Conservation (phyloP, 37 sponge, comb jelly and placozoan genomes). For the Petrosia ficiformis region DNA sequence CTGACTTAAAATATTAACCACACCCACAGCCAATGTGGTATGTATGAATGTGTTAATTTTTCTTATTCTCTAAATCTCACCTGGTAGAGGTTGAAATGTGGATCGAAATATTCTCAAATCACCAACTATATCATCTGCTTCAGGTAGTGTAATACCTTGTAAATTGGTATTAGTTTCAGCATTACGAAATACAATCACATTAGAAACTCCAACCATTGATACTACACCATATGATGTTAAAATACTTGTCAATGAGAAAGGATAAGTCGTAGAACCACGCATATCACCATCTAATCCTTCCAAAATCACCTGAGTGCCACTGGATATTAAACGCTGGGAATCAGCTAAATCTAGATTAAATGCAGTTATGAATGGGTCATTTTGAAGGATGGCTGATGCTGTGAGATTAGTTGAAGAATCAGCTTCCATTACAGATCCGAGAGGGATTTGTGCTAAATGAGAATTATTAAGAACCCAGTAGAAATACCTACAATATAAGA, state of each 20-base stretch:
- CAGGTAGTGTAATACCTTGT: not conserved
- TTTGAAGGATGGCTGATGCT: not conserved
- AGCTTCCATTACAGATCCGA: not conserved
- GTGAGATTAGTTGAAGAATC: not conserved
- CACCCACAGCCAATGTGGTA: too few species aligned
- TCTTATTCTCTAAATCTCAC: not conserved
- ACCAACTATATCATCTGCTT: not conserved
- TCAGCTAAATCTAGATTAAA: slow-evolving; percentile 27
- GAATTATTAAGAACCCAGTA: slow-evolving; percentile 11
- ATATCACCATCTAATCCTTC: too few species aligned
- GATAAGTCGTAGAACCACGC: too few species aligned
- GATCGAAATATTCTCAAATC: not conserved
- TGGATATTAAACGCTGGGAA: slow-evolving; percentile 1
- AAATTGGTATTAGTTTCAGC: not conserved
- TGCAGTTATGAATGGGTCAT: not conserved
- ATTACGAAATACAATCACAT: too few species aligned
- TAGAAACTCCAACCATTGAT: too few species aligned
- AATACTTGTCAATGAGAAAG: too few species aligned
- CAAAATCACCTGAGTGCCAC: too few species aligned
- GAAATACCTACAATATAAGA: slow-evolving; percentile 14
- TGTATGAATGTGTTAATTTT: not conserved
- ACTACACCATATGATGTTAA: too few species aligned
- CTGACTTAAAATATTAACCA: too few species aligned
- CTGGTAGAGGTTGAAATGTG: not conserved
- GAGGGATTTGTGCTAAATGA: not conserved